Percentiles rank a stretch among this genome's conserved stretches.
Conservation (phyloP, 2,797 vertebrate species). For the Chiloscyllium punctatum region DNA sequence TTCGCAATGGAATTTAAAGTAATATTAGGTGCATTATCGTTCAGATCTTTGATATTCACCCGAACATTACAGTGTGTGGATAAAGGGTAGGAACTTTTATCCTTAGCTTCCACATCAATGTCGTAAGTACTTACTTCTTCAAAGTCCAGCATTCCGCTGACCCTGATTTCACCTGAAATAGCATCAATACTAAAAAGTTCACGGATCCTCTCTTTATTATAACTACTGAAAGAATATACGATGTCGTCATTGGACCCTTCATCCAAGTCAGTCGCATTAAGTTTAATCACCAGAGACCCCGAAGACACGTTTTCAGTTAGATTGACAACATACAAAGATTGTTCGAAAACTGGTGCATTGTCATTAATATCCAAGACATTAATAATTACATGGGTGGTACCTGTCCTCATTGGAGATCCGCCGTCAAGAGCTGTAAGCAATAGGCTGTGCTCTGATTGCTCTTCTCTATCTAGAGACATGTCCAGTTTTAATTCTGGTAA, state of each 20-base stretch:
- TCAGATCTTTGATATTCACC: constrained; percentile 5
- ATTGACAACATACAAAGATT: neutral
- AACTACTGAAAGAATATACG: neutral
- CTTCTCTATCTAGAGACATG: neutral
- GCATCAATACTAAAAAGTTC: neutral
- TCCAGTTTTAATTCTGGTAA: neutral
- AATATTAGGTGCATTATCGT: constrained; percentile 33
- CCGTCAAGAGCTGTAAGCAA: neutral
- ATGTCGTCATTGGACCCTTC: neutral
- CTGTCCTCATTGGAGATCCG: neutral
- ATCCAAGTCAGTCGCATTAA: neutral
- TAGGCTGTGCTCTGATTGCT: neutral
- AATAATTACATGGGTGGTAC: neutral
- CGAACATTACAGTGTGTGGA: neutral
- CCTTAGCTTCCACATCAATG: neutral
- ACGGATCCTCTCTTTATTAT: neutral
- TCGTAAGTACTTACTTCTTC: neutral
- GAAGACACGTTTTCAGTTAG: neutral
- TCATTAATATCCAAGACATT: neutral
- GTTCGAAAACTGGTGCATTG: neutral
- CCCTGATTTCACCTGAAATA: neutral
- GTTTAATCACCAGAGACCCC: constrained; percentile 19
- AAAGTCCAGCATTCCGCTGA: neutral
- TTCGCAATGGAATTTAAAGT: neutral
- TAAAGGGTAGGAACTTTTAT: neutral